These are phyloP conservation scores for Eidolon dupreanum DNA, from an alignment of 2,797 vertebrate species.

Conservation along the genomic window DNA sequence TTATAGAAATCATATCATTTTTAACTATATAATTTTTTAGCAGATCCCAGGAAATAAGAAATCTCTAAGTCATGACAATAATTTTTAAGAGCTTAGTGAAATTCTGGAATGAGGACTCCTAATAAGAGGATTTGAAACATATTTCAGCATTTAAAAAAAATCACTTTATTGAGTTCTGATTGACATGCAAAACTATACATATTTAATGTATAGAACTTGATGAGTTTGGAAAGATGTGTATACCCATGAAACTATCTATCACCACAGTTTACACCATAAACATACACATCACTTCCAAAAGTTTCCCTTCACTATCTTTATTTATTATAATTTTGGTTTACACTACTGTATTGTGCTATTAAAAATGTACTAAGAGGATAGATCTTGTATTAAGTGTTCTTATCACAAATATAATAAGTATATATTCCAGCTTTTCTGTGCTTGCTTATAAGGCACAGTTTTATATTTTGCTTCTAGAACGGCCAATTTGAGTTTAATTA, in stretches of 20 bases:
- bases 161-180: not conserved
- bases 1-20: not conserved
- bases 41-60: not conserved
- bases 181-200: not conserved
- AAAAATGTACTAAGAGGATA: not conserved
- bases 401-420: not conserved
- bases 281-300: not conserved
- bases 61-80: not conserved
- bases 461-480: slow-evolving; percentile 30
- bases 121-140: slow-evolving; percentile 28
- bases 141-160: not conserved
- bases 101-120: not conserved
- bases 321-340: not conserved
- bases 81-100: slow-evolving; percentile 28
- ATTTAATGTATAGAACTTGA: not conserved
- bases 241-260: not conserved
- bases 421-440: not conserved
- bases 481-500: not conserved
- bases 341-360: not conserved
- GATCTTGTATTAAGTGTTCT: not conserved
- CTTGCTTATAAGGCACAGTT: not conserved
- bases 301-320: not conserved
- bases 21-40: slow-evolving; percentile 17
- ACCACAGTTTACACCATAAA: not conserved
- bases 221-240: not conserved